These are phyloP conservation scores for Coecobrya sp. DNA, from an alignment of 2,888 invertebrate genomes.

Conservation along the genomic window DNA sequence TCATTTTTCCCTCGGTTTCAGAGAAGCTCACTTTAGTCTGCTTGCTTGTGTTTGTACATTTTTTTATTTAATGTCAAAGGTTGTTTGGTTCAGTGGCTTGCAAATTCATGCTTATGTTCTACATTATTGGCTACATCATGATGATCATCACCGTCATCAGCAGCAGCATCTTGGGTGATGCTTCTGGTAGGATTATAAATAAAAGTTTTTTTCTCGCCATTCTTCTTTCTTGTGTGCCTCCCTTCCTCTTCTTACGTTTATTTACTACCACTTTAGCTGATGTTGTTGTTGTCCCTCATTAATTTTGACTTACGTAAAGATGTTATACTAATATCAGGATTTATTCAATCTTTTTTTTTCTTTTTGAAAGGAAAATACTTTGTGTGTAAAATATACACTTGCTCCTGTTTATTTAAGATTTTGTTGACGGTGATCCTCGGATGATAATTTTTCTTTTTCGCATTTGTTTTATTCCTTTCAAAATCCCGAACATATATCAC, in stretches of 20 bases:
- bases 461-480: constrained; percentile 74
- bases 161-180: constrained; percentile 59
- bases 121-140: constrained; percentile 81
- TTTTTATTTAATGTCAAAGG: constrained; percentile 79
- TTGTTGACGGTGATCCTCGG: constrained; percentile 54
- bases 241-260: constrained; percentile 34
- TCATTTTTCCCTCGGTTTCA: constrained; percentile 54
- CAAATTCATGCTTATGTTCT: constrained; percentile 81
- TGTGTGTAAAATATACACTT: constrained; percentile 67
- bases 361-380: constrained; percentile 57
- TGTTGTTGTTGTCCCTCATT: constrained; percentile 80
- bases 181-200: constrained; percentile 67
- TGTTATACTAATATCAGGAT: constrained; percentile 64
- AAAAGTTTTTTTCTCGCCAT: constrained; percentile 62
- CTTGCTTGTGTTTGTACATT: constrained; percentile 41
- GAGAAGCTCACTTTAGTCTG: constrained; percentile 12
- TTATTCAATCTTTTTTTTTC: constrained; percentile 58
- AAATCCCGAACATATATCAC: constrained; percentile 66
- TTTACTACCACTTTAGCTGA: constrained; percentile 46
- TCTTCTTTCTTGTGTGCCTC: constrained; percentile 61
- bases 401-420: constrained; percentile 76
- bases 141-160: constrained; percentile 61
- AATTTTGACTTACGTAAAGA: constrained; percentile 75
- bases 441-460: constrained; percentile 63
- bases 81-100: constrained; percentile 77